Conservation (phyloP, 2,888 invertebrate species). For the Lymantria monacha region DNA sequence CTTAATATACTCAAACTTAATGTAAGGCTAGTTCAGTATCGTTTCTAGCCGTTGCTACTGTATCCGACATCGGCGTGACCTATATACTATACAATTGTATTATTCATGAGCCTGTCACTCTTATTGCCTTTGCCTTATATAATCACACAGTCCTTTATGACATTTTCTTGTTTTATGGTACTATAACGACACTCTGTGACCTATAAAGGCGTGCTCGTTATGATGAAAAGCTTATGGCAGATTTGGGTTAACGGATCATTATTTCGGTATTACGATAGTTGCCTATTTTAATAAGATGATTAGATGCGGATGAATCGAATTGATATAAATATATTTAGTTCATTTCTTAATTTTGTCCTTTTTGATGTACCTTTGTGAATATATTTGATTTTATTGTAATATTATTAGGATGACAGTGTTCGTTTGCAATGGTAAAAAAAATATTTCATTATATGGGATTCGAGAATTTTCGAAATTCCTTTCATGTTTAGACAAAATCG, state of each 20-base stretch:
- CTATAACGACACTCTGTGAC: slow-evolving; percentile 24
- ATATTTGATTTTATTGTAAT: no score
- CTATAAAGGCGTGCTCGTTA: slow-evolving; percentile 17
- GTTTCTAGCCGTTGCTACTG: slow-evolving; percentile 40
- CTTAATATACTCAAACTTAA: slow-evolving; percentile 36
- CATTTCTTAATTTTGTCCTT: no score
- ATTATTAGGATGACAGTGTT: no score
- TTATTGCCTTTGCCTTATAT: slow-evolving; percentile 40
- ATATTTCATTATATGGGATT: no score
- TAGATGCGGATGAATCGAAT: no score
- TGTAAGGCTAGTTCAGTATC: slow-evolving; percentile 46
- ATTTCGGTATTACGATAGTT: no score
- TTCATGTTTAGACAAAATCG: no score
- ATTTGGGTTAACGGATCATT: neutral
- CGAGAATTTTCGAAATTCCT: no score
- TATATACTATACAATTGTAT: slow-evolving; percentile 67
- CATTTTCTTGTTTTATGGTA: slow-evolving; percentile 16
- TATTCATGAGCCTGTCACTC: slow-evolving; percentile 60
- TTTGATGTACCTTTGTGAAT: no score
- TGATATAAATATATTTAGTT: no score
- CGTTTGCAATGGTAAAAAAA: no score
- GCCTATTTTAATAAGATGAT: no score
- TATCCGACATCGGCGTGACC: slow-evolving; percentile 59
- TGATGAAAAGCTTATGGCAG: slow-evolving; percentile 1
- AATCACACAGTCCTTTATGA: slow-evolving; percentile 20